A percentile compares a stretch with the other conserved stretches of the same genome.
Evolutionary conservation across 2,888 invertebrate species (phyloP).

Genomic region (Anarsia innoxiella): DNA sequence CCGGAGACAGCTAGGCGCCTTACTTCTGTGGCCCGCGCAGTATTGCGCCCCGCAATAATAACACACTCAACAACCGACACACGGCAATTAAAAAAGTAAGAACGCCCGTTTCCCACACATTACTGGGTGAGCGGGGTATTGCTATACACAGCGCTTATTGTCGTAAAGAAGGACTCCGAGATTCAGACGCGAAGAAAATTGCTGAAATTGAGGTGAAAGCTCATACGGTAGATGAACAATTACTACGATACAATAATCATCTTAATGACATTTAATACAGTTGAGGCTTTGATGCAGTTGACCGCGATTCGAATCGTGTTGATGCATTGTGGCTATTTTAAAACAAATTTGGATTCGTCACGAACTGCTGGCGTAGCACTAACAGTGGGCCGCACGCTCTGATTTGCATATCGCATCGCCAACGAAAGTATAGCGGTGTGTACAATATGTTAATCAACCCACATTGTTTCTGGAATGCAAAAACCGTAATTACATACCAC

Average conservation of each 20-base stretch:
- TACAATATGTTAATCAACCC: constrained; percentile 37
- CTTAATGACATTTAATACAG: constrained; percentile 34
- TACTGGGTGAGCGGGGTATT: constrained; percentile 46
- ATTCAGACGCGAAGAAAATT: constrained; percentile 38
- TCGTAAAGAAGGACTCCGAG: constrained; percentile 32
- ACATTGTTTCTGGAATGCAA: constrained; percentile 34
- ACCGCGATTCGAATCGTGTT: constrained; percentile 8
- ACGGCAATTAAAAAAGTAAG: constrained; percentile 57
- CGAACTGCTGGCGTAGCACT: constrained; percentile 35
- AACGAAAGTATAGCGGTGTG: constrained; percentile 59
- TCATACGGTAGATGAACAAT: constrained; percentile 36
- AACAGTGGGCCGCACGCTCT: constrained; percentile 51
- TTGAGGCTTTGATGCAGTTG: constrained; percentile 24
- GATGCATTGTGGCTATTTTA: constrained; percentile 30
- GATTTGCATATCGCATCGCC: constrained; percentile 64
- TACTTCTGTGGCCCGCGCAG: constrained; percentile 57
- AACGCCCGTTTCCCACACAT: constrained; percentile 63
- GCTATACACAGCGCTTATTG: constrained; percentile 27
- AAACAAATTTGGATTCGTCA: constrained; percentile 33
- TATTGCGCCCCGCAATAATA: constrained; percentile 61
- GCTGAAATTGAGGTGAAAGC: constrained; percentile 53
- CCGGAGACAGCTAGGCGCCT: constrained; percentile 69
- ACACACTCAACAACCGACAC: constrained; percentile 46
- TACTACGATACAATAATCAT: constrained; percentile 40
- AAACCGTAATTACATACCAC: constrained; percentile 21